Conservation (phyloP, 2,113 vertebrate genomes). For the Abramis brama region DNA sequence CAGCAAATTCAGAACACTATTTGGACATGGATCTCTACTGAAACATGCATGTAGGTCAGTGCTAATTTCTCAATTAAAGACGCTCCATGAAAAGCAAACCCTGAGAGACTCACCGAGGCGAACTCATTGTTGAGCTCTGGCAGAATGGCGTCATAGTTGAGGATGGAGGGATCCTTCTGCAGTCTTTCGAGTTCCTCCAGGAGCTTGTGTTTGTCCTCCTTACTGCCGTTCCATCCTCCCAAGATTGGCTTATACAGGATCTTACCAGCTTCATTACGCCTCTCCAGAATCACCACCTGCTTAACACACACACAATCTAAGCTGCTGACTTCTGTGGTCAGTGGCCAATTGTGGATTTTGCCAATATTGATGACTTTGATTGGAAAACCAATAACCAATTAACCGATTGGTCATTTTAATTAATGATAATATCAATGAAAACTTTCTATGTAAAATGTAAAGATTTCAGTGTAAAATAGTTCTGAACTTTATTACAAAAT, state of each 20-base stretch:
- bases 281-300: slow-evolving; percentile 91
- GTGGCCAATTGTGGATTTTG: not conserved
- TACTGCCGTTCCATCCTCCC: slow-evolving; percentile 86
- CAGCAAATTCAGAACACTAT: not conserved
- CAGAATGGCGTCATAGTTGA: slow-evolving; percentile 83
- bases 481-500: not conserved
- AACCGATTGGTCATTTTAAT: not conserved
- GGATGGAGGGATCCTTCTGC: slow-evolving; percentile 85
- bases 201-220: slow-evolving; percentile 84
- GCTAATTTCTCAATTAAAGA: slow-evolving; percentile 40
- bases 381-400: not conserved
- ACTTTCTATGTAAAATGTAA: not conserved
- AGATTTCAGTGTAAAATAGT: not conserved
- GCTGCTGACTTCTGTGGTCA: not conserved
- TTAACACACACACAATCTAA: slow-evolving; percentile 13
- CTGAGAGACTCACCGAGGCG: slow-evolving; percentile 82
- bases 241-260: slow-evolving; percentile 82
- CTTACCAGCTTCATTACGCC: slow-evolving; percentile 84
- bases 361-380: not conserved
- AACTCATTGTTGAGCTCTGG: slow-evolving; percentile 90
- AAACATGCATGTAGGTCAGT: slow-evolving; percentile 19
- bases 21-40: not conserved
- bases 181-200: slow-evolving; percentile 85
- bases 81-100: not conserved
- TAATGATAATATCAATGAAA: not conserved